A percentile compares a stretch with the other conserved stretches of the same genome.
Evolutionary conservation across 2,888 invertebrate species (phyloP).

Genomic region (Spodoptera exigua): DNA sequence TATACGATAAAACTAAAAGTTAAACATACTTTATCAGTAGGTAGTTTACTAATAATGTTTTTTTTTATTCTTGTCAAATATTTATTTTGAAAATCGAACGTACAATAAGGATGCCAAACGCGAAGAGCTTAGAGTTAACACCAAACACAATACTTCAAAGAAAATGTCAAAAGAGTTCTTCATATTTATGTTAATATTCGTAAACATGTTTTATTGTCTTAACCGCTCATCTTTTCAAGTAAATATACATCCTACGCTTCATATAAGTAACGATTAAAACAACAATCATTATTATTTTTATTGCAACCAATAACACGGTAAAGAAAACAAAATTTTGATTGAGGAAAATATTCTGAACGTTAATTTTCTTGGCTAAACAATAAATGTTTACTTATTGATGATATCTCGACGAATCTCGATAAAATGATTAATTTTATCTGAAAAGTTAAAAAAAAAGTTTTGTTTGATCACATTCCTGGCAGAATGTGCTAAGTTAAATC

Average conservation of each 20-base stretch:
- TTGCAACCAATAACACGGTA: constrained; percentile 24
- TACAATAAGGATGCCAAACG: too few relatives aligned
- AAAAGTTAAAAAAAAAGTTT: constrained; percentile 39
- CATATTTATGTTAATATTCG: too few relatives aligned
- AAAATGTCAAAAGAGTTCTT: too few relatives aligned
- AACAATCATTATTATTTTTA: constrained; percentile 38
- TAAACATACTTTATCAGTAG: too few relatives aligned
- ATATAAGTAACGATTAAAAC: constrained; percentile 17
- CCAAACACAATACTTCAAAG: too few relatives aligned
- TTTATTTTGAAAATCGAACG: too few relatives aligned
- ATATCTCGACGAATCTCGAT: constrained; percentile 17
- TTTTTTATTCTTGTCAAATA: too few relatives aligned
- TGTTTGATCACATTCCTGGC: constrained; percentile 57
- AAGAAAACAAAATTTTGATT: constrained; percentile 32
- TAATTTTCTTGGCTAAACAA: constrained; percentile 32
- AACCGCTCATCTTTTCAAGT: not conserved
- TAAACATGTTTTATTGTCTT: not conserved
- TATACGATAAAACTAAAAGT: too few relatives aligned
- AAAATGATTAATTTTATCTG: constrained; percentile 51
- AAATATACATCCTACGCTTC: constrained; percentile 5
- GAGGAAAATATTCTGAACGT: constrained; percentile 40
- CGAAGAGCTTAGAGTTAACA: too few relatives aligned
- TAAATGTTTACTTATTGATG: constrained; percentile 17
- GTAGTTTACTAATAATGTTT: too few relatives aligned
- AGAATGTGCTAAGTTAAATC: constrained; percentile 70